These are phyloP conservation scores for Stenodera caucasica DNA, from an alignment of 2,888 invertebrate genomes.

Conservation along the genomic window DNA sequence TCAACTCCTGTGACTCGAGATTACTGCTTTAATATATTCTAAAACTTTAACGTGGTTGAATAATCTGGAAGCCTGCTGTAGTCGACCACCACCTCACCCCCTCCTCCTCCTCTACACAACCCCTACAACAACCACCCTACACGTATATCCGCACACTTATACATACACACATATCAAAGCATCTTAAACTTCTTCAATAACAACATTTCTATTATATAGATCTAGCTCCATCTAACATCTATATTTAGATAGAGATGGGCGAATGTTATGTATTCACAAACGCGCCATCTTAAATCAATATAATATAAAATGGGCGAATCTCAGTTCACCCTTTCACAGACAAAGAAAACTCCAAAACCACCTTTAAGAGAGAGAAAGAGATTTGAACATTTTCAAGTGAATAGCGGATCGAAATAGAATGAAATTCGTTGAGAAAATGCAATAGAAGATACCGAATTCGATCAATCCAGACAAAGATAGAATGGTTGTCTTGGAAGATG, in stretches of 20 bases:
- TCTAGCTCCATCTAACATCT: background rate
- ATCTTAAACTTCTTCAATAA: conserved; percentile 3
- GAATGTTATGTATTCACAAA: conserved; percentile 14
- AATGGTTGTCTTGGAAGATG: conserved; percentile 35
- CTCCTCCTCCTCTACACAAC: conserved; percentile 5
- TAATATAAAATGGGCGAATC: conserved; percentile 57
- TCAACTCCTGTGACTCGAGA: conserved; percentile 56
- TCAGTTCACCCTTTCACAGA: conserved; percentile 46
- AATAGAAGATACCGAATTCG: conserved; percentile 30
- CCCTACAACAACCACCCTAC: background rate
- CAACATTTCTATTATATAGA: background rate
- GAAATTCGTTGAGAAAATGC: conserved; percentile 24
- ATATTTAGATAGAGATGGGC: background rate
- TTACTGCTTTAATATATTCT: conserved; percentile 58
- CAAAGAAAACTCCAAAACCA: conserved; percentile 49
- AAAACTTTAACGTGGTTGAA: conserved; percentile 55
- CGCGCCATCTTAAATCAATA: conserved; percentile 57
- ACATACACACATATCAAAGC: background rate
- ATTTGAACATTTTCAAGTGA: conserved; percentile 25
- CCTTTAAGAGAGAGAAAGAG: conserved; percentile 50
- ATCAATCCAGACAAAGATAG: conserved; percentile 32
- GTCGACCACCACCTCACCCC: background rate
- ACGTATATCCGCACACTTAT: background rate
- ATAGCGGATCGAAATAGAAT: no score
- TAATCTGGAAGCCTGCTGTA: conserved; percentile 40